Base-by-base conservation (phyloP, 2,797 vertebrate species). In the Pitangus sulphuratus region DNA sequence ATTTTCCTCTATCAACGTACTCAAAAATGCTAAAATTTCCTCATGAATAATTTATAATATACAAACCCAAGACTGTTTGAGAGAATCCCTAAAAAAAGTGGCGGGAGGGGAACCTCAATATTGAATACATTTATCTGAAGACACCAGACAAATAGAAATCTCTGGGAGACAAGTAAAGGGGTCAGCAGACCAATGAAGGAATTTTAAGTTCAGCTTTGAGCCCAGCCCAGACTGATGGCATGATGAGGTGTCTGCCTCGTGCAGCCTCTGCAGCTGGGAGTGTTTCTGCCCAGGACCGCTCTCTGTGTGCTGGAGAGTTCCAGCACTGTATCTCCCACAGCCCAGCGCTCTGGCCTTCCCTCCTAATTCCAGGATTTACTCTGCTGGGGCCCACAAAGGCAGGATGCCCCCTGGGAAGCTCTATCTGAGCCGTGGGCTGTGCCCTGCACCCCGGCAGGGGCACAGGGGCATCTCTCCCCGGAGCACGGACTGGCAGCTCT, bases 331-430 rank as follows among this genome's bases (percentile, higher is more conserved):
- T 3, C 44, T 86, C 45, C 66, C 70, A 40, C 31, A 75, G 61
- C 69, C 62, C 87, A 47, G 9, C 0, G 0, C 54, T 33, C 57
- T 1, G 11, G 37, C 54, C 30, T 83, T 31, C 50, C 66, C 62
- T 12, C 17, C 44, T 18, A 14, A 40, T 14, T 14, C 15, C 8
- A 33, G 25, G 30, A 31, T 62, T 50, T 68, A 30, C 39, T 12
- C 6, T 4, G 1, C 5, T 0, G 10, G 78, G 12, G 12, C 14
- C 10, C 45, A 58, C 56, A 19, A 19, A 11, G 44, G 18, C 58
- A 14, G 16, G 39, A 4, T 28, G 17, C 19, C 64, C 40, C 2
- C 0, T 0, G 3, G 82, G 71, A 39, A 39, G 4, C 31, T 35
- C 16, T 18, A 28, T 44, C 8, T 1, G 1, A 61, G 44, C 65